Evolutionary conservation across 2,113 vertebrate genomes (phyloP), one percentile per base, ranked within the genome.

Genomic region (Addax nasomaculatus): DNA sequence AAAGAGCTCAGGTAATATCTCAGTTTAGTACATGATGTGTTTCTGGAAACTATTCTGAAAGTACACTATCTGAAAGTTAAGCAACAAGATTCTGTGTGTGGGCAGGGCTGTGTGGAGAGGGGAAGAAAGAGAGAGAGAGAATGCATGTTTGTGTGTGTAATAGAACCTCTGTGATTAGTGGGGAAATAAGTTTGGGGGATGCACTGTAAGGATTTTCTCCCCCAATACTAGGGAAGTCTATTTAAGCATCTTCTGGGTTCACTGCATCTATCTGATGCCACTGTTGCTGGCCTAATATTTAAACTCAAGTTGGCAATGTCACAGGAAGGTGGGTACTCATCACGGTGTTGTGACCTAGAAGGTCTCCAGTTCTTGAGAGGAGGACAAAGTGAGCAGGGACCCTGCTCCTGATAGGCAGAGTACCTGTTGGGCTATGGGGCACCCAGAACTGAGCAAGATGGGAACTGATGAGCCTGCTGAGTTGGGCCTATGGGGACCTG

Each of bases 211-310:
- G 6, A 33, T 15, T 87, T 39, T 53, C 39, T 49, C 78, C 64
- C 23, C 23, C 9, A 70, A 29, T 60, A 73, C 17, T 2, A 51
- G 25, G 10, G 30, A 7, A 55, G 27, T 43, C 39, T 39, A 5
- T 1, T 43, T 6, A 85, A 58, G 13, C 14, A 39, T 3, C n/a
- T 36, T 73, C 45, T 39, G 76, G 57, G 11, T 5, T 64, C 11
- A 27, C 5, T 0, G 12, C 6, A 30, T 14, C 30, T 8, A 3
- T 30, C 7, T 6, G 29, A 13, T 19, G 3, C 39, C 13, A 1
- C 39, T 36, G 43, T 19, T 4, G 5, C 23, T 2, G 13, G 12
- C 17, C 45, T 33, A 1, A 73, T 15, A 45, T 6, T 53, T 81
- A n/a, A 58, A 45, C 49, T 85, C 36, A 45, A 23, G 3, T 13